Evolutionary conservation across 2,888 invertebrate genomes (phyloP).

Genomic region (Aleiodes leptofemur): DNA sequence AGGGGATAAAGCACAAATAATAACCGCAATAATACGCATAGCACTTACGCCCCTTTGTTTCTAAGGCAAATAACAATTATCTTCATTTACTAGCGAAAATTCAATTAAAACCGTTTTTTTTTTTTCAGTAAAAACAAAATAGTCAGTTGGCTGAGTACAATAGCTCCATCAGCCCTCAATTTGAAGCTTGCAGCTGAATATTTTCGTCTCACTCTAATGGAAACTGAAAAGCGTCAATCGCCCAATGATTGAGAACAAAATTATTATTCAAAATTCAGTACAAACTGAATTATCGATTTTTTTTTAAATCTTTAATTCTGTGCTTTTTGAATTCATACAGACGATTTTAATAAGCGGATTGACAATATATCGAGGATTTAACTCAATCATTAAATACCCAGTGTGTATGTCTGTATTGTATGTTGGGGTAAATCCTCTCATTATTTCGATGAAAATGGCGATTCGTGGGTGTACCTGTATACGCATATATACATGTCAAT

Average conservation of each 20-base stretch:
- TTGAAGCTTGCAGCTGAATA: constrained; percentile 66
- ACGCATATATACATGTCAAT: constrained; percentile 49
- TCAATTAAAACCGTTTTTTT: not conserved
- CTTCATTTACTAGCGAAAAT: not conserved
- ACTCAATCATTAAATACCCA: constrained; percentile 8
- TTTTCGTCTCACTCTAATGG: constrained; percentile 60
- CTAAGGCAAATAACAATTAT: not conserved
- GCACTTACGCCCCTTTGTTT: too few relatives aligned
- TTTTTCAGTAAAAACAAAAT: constrained; percentile 69
- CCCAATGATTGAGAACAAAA: not conserved
- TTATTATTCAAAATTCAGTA: not conserved
- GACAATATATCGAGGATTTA: constrained; percentile 18
- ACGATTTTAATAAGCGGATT: constrained; percentile 9
- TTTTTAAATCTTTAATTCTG: too few relatives aligned
- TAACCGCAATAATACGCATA: too few relatives aligned
- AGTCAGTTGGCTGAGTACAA: constrained; percentile 71
- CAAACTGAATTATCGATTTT: too few relatives aligned
- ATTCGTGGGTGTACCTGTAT: constrained; percentile 37
- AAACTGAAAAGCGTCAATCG: not conserved
- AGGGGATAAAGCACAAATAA: too few relatives aligned
- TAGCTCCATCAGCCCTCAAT: constrained; percentile 65
- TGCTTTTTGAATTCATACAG: too few relatives aligned
- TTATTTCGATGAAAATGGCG: constrained; percentile 16
- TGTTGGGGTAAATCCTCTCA: constrained; percentile 14
- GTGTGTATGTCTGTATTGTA: not conserved